Evolutionary conservation across 2,797 vertebrate genomes (phyloP), one percentile per base, ranked within the genome.

Genomic region (Sciurus vulgaris): DNA sequence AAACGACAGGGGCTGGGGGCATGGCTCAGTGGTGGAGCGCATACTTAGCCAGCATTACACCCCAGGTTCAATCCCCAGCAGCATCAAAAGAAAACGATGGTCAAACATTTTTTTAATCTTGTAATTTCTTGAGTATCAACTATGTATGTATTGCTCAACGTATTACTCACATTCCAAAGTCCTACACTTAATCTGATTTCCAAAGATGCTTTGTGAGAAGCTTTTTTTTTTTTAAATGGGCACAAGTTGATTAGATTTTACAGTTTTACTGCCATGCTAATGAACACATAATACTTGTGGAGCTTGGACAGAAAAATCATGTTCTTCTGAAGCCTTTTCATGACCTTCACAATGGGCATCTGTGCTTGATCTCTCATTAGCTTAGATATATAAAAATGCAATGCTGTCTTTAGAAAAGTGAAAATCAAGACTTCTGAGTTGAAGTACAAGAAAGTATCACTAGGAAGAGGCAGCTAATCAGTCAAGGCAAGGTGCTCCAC

Each of bases 151-250:
- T 81, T 67, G 22, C 24, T 86, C 38, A 79, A 63, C 73, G 13
- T 88, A 65, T 88, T 86, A 56, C 47, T 77, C 73, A 86, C 54
- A 7, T 93, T 59, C 86, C 61, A 85, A 96, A 95, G 73, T n/a
- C 12, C 26, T 93, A 56, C 0, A 77, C 7, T 44, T 88, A 92
- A 61, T 73, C 28, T 73, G 49, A 82, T 82, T 91, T 77, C 77
- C 91, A 86, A 91, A 93, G 76, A 41, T 79, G 78, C 17, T 76
- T 84, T 70, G 83, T 51, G 51, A 87, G 74, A 91, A 96, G 20
- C 13, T 28, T 38, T 72, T 61, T 95, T 95, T 41, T 47, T 38
- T 38, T 38, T 38, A 38, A 78, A 44, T 47, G 30, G 77, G 10
- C 35, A 8, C 47, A 93, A 17, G 10, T 11, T 86, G 73, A 91